These are phyloP conservation scores for Poeciliopsis retropinna DNA, from an alignment of 2,113 vertebrate species.

Conservation along the genomic window DNA sequence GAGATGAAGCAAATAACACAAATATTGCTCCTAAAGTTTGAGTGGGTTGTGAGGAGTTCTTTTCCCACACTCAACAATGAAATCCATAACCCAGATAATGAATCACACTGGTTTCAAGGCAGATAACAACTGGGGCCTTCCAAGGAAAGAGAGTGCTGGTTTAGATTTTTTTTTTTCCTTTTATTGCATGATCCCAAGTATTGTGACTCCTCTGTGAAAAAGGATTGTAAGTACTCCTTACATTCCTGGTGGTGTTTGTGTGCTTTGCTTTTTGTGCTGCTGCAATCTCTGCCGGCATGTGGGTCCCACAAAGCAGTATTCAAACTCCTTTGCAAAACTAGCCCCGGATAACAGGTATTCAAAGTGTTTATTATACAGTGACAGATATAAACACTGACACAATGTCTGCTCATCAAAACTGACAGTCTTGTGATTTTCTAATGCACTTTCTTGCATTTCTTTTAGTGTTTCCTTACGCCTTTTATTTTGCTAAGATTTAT, in stretches of 20 bases:
- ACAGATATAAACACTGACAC: constrained; percentile 3
- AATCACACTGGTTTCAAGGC: constrained; percentile 55
- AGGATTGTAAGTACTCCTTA: constrained; percentile 43
- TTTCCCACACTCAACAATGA: constrained; percentile 58
- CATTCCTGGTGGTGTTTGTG: constrained; percentile 52
- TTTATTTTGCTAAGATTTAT: constrained; percentile 1
- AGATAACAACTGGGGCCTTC: constrained; percentile 59
- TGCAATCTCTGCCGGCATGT: not conserved
- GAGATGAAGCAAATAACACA: constrained; percentile 21
- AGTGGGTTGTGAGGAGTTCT: constrained; percentile 25
- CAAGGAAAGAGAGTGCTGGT: constrained; percentile 33
- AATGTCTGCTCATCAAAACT: not conserved
- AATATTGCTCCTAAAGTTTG: constrained; percentile 45
- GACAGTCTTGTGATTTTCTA: constrained; percentile 12
- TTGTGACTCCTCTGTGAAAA: constrained; percentile 15
- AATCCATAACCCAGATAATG: constrained; percentile 55
- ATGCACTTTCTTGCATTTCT: not conserved
- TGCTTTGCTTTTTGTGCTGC: constrained; percentile 39
- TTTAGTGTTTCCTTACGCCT: not conserved
- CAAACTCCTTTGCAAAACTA: constrained; percentile 32
- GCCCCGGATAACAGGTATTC: constrained; percentile 30
- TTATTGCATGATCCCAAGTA: constrained; percentile 26
- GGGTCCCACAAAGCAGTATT: not conserved
- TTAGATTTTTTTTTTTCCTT: constrained; percentile 51
- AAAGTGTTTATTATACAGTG: constrained; percentile 15